Conservation (phyloP, 1,140 invertebrate genomes). For the Lineus longissimus region DNA sequence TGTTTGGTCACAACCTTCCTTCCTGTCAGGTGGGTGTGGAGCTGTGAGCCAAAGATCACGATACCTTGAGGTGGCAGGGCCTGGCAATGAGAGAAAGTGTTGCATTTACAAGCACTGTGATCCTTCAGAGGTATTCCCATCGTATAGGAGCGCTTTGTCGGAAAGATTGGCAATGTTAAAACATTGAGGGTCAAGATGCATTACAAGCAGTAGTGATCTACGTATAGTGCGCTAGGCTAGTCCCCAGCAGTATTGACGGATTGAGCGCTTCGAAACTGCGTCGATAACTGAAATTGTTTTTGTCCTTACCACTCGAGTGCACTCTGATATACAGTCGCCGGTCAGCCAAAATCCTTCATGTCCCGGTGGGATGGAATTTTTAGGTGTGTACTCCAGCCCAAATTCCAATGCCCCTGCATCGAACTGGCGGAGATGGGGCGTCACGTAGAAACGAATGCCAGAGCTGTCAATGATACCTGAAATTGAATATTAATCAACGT, state of each 20-base stretch:
- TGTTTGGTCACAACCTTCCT: slow-evolving; percentile 79
- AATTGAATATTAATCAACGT: slow-evolving; percentile 8
- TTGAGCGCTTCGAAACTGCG: too few relatives aligned
- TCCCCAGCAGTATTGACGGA: too few relatives aligned
- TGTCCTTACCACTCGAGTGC: slow-evolving; percentile 73
- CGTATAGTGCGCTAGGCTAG: too few relatives aligned
- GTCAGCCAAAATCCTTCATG: slow-evolving; percentile 71
- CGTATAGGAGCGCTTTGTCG: too few relatives aligned
- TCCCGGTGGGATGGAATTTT: slow-evolving; percentile 93
- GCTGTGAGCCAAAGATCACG: slow-evolving; percentile 88
- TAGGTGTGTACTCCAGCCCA: slow-evolving; percentile 93
- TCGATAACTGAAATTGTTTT: background rate
- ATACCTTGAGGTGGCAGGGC: slow-evolving; percentile 81
- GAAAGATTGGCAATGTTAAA: too few relatives aligned
- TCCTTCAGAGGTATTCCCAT: too few relatives aligned
- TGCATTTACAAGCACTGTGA: too few relatives aligned
- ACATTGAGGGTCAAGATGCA: too few relatives aligned
- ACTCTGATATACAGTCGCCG: slow-evolving; percentile 89
- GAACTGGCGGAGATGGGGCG: slow-evolving; percentile 64
- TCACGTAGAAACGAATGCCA: slow-evolving; percentile 74
- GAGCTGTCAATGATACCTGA: slow-evolving; percentile 81
- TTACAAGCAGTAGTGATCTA: too few relatives aligned
- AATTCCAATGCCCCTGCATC: slow-evolving; percentile 96
- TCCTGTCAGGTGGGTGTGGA: slow-evolving; percentile 95
- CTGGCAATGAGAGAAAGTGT: slow-evolving; percentile 53